phyloP scores from a whole-genome alignment of 2,888 invertebrate species.

The Azorinus chamasolen region DNA sequence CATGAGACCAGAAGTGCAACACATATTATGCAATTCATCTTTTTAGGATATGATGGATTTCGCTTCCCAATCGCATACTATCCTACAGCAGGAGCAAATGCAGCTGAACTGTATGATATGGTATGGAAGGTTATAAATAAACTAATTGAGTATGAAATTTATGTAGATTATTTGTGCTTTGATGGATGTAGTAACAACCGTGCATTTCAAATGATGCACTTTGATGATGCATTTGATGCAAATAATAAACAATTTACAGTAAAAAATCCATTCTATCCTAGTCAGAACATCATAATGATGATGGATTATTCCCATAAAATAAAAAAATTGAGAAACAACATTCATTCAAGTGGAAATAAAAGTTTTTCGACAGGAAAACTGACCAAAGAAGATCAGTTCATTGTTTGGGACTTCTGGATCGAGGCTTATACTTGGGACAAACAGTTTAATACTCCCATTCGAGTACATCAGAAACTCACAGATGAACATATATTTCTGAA shows the following conservation, averaged over 20 bases:
- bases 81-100: slow-evolving; percentile 29
- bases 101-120: slow-evolving; percentile 33
- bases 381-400: slow-evolving; percentile 4
- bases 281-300: slow-evolving; percentile 19
- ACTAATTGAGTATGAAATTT: slow-evolving; percentile 25
- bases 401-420: slow-evolving; percentile 44
- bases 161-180: slow-evolving; percentile 27
- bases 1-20: slow-evolving; percentile 31
- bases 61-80: slow-evolving; percentile 42
- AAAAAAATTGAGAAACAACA: slow-evolving; percentile 43
- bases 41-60: slow-evolving; percentile 34
- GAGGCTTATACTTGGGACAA: slow-evolving; percentile 38
- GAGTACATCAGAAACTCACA: slow-evolving; percentile 40
- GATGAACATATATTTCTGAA: slow-evolving; percentile 43
- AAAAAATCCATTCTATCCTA: slow-evolving; percentile 11
- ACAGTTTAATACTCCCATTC: slow-evolving; percentile 22
- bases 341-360: slow-evolving; percentile 28
- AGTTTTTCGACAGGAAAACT: slow-evolving; percentile 21
- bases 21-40: slow-evolving; percentile 39
- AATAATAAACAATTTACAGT: slow-evolving; percentile 10
- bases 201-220: slow-evolving; percentile 36
- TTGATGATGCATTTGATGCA: slow-evolving; percentile 20
- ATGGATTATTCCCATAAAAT: slow-evolving; percentile 48
- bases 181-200: slow-evolving; percentile 39
- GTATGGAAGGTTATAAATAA: slow-evolving; percentile 41